Base-by-base conservation (phyloP, 2,797 vertebrate species). In the Alexandromys oeconomus region DNA sequence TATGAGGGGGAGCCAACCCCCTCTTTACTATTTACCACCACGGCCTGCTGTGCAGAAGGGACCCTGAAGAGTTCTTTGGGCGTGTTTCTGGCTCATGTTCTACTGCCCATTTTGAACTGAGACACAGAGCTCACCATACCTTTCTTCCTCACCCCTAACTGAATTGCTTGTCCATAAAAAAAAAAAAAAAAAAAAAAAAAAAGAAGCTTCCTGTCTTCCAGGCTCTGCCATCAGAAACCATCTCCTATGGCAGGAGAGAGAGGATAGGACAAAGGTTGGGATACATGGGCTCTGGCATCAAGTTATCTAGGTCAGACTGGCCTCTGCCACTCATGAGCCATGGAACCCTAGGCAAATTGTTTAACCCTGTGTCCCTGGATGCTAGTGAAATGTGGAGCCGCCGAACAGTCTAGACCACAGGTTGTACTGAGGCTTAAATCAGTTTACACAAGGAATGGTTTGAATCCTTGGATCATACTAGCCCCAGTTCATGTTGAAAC, bases 61-160 rank as follows among this genome's bases (percentile, higher is more conserved):
- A 78, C 71, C 67, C 87, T 29, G 59, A 81, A 77, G 84, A 77
- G 76, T 77, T 87, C 31, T 48, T 96, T 73, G 46, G 40, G 76
- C 48, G 2, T 71, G 71, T 48, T 87, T 82, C 54, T 63, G n/a
- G 29, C 43, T 17, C 80, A 67, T 85, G 27, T 65, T 94, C 61
- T 37, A 21, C n/a, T 88, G 67, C 46, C 85, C 40, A 73, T 12
- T 21, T 92, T 93, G 79, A 87, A 84, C 59, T 48, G 43, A 46
- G 40, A 57, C 29, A 14, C 2, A 57, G 71, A 79, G 40, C 43
- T 77, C 61, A 71, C 76, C 69, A 87, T 73, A 80, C 71, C 48
- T 80, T 79, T 59, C 31, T 88, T 91, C 3, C 57, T 37, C 34
- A 4, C 11, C 31, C 48, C 67, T 48, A 5, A 48, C n/a, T 34